phyloP scores from a whole-genome alignment of 2,797 vertebrate species.

The Oreonectes daqikongensis region DNA sequence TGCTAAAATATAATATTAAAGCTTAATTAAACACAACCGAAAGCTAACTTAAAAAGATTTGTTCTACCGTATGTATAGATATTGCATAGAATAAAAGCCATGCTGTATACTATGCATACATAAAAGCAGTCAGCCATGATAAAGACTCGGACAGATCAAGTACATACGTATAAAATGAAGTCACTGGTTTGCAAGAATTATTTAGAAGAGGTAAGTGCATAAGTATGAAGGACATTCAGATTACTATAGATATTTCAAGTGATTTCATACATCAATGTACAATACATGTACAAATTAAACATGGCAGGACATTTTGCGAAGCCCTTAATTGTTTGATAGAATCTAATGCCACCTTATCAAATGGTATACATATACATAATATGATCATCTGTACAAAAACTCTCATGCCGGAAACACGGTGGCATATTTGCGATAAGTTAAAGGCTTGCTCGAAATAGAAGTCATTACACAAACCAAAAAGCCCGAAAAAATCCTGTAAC shows the following conservation, averaged over 20 bases:
- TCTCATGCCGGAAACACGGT: conserved; percentile 67
- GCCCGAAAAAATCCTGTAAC: conserved; percentile 63
- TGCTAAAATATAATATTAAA: conserved; percentile 85
- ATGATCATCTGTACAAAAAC: conserved; percentile 75
- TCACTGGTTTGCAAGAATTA: conserved; percentile 69
- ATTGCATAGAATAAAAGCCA: conserved; percentile 99
- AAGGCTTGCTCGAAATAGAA: conserved; percentile 68
- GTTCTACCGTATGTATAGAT: conserved; percentile 73
- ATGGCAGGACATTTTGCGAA: conserved; percentile 77
- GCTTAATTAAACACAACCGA: conserved; percentile 77
- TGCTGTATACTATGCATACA: conserved; percentile 88
- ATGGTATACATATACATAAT: conserved; percentile 67
- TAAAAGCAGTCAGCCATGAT: conserved; percentile 81
- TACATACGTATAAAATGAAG: conserved; percentile 73
- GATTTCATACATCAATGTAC: conserved; percentile 68
- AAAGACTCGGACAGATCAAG: conserved; percentile 64
- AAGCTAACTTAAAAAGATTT: conserved; percentile 69
- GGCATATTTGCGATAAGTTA: conserved; percentile 62
- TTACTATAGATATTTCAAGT: conserved; percentile 62
- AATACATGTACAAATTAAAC: conserved; percentile 61
- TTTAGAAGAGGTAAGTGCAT: conserved; percentile 91
- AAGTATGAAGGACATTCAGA: conserved; percentile 76
- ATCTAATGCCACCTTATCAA: conserved; percentile 61
- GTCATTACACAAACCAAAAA: conserved; percentile 66
- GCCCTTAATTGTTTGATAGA: conserved; percentile 72